Base-by-base conservation (phyloP, 2,888 invertebrate genomes). In the Lobophora halterata region DNA sequence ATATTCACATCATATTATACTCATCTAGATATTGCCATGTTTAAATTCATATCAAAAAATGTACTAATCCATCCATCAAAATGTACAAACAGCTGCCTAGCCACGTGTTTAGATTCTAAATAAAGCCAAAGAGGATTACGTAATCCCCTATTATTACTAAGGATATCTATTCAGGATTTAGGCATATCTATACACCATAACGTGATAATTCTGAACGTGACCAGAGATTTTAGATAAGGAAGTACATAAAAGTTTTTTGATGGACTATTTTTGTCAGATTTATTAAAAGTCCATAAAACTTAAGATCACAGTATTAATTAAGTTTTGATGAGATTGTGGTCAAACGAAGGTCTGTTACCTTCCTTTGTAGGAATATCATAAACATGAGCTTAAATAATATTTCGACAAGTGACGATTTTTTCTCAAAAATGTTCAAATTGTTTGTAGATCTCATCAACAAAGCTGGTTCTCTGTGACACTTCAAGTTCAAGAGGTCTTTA, bases 41-140 rank as follows among this genome's bases (percentile, higher is more conserved):
- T n/a, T n/a, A n/a, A n/a, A n/a, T n/a, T n/a, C 17, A 5, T 5
- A 17, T 5, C 9, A 21, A 3, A n/a, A 19, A 21, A 19, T 23
- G 23, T 10, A 5, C 9, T 7, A 18, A 28, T 16, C 7, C 17
- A 37, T 40, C 25, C 14, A 34, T 47, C 37, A 47, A 25, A 23
- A 26, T 35, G 18, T 20, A 18, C 29, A 20, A 8, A 8, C 9
- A 28, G 24, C 21, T 38, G 16, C 12, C 35, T 31, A 20, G 10
- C 35, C 47, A 49, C 52, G 49, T 49, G 52, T 40, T 46, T 18
- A 1, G 44, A 31, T 44, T 49, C 27, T 37, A 39, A 49, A 49
- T 42, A 33, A 41, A 37, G 35, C 42, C 38, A 44, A 37, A 37
- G n/a, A 31, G 26, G 31, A 40, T 52, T 52, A 47, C 49, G 46